Evolutionary conservation across 1,140 invertebrate species (phyloP).

Genomic region (Drosophila elegans): DNA sequence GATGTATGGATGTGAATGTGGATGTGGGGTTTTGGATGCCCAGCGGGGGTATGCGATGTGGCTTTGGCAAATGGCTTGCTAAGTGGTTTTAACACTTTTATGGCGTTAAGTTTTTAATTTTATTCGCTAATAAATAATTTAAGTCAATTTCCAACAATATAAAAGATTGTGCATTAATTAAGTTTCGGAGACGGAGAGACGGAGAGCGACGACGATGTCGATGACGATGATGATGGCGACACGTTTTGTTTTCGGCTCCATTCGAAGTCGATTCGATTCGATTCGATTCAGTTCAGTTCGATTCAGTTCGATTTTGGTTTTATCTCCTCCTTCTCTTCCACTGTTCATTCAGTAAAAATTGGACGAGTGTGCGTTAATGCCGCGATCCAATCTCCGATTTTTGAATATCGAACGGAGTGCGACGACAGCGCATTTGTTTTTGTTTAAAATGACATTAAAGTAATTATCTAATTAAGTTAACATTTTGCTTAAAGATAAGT

Average conservation of each 20-base stretch:
- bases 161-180: constrained; percentile 79
- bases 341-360: constrained; percentile 62
- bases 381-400: constrained; percentile 31
- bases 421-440: constrained; percentile 74
- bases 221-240: constrained; percentile 46
- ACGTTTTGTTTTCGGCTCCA: constrained; percentile 53
- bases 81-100: constrained; percentile 84
- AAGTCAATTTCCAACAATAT: constrained; percentile 75
- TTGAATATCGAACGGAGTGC: constrained; percentile 40
- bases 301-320: constrained; percentile 52
- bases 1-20: not conserved
- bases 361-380: constrained; percentile 37
- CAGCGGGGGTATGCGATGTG: constrained; percentile 4
- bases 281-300: constrained; percentile 10
- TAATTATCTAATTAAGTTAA: constrained; percentile 84
- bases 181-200: constrained; percentile 46
- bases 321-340: constrained; percentile 1
- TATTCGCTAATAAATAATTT: constrained; percentile 84
- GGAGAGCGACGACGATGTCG: not conserved
- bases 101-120: constrained; percentile 84
- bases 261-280: constrained; percentile 37
- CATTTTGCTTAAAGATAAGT: constrained; percentile 83
- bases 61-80: constrained; percentile 81
- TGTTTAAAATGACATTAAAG: constrained; percentile 81
- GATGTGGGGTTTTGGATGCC: constrained; percentile 1